Base-by-base conservation (phyloP, 1,140 invertebrate species). In the Vollenhovia emeryi region DNA sequence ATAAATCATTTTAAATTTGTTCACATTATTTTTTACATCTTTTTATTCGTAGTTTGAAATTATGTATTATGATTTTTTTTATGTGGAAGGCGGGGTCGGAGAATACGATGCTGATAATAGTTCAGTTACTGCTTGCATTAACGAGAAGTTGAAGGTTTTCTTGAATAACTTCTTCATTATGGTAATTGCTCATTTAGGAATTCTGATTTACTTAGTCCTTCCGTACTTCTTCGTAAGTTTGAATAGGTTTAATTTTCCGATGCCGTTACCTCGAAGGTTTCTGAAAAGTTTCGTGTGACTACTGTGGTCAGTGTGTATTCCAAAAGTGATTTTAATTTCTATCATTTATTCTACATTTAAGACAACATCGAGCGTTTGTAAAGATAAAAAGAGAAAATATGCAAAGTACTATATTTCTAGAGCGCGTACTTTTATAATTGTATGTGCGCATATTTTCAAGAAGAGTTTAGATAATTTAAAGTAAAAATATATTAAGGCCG, bases 121-220 rank as follows among this genome's bases (percentile, higher is more conserved):
- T 82, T 82, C 3, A 59, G 24, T 80, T 73, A 24, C 36, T 73
- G 40, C 66, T 82, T 82, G 69, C 50, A 36, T 59, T 57, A 73
- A 82, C 50, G 24, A 71, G 50, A 71, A 55, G 36, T 82, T 57
- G 43, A 71, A 82, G 64, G 13, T 57, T 82, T 73, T 73, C 64
- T 78, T 78, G 59, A 71, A 71, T 80, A 57, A 82, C 24, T 82
- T 82, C 78, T 73, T 82, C 66, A 73, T 82, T 82, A 82, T 82
- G 66, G 66, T 82, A 82, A 82, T 73, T 82, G 50, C 50, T 82
- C 66, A 55, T 82, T 82, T 82, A 82, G n/a, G 66, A 43, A 82
- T 71, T 73, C 66, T 82, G 78, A 82, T 82, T 57, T 82, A 82
- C 50, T 82, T 73, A 73, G 50, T 73, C 24, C n/a, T 73, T 82